Conservation (phyloP, 2,888 invertebrate genomes). For the Colletes collaris region DNA sequence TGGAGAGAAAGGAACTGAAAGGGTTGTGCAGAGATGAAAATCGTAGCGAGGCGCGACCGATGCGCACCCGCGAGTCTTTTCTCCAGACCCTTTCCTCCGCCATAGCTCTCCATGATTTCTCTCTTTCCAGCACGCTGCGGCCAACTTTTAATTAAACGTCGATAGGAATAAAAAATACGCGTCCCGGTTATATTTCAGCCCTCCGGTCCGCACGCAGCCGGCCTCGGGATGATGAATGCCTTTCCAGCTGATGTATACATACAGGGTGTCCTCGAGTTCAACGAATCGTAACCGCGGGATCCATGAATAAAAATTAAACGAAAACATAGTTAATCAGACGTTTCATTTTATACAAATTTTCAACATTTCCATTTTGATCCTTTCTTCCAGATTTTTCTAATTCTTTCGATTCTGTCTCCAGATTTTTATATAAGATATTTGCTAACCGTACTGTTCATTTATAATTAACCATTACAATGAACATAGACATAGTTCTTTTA, state of each 20-base stretch:
- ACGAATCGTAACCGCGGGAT: no score
- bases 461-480: no score
- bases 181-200: conserved; percentile 68
- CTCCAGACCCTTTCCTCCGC: not conserved
- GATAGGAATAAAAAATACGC: conserved; percentile 72
- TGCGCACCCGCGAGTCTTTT: conserved; percentile 15
- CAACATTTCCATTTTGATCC: no score
- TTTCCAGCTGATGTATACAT: conserved; percentile 51
- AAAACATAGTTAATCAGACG: no score
- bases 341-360: no score
- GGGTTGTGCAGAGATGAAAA: conserved; percentile 40
- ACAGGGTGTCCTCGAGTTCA: not conserved
- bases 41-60: conserved; percentile 40
- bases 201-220: conserved; percentile 41
- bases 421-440: no score
- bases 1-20: not conserved
- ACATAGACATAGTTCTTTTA: no score
- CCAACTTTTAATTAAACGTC: conserved; percentile 79
- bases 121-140: conserved; percentile 35
- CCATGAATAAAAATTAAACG: no score
- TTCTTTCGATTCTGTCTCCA: no score
- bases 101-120: not conserved
- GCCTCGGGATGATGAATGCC: conserved; percentile 66
- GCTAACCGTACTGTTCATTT: no score
- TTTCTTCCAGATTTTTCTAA: no score